phyloP scores from a whole-genome alignment of 2,113 vertebrate genomes.

The Pitta sordida region DNA sequence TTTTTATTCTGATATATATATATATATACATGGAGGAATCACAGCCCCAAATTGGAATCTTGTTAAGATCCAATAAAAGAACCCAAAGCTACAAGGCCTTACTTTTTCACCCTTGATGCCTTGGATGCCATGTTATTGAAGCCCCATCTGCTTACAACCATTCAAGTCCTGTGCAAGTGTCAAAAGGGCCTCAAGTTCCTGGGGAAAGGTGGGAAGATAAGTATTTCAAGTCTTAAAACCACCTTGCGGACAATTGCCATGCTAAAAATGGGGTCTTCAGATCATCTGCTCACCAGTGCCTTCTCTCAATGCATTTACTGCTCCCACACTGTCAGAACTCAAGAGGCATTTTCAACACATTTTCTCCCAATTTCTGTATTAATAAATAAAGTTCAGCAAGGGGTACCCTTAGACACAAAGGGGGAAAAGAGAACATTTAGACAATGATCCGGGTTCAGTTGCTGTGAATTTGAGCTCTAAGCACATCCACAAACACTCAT shows the following conservation, averaged over 20 bases:
- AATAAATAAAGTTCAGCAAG: background rate
- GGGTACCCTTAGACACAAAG: background rate
- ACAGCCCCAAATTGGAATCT: background rate
- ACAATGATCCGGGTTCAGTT: background rate
- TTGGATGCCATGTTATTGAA: background rate
- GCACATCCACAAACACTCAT: background rate
- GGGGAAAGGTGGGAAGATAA: background rate
- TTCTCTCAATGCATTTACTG: background rate
- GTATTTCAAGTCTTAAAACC: background rate
- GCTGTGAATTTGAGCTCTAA: background rate
- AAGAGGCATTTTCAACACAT: background rate
- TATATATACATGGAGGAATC: background rate
- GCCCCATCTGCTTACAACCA: background rate
- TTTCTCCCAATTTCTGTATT: fast-evolving
- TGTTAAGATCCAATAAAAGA: background rate
- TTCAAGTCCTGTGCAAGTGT: background rate
- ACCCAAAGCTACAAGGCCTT: background rate
- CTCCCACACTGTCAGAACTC: background rate
- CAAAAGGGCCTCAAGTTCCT: background rate
- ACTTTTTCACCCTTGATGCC: background rate
- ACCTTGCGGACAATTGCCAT: background rate
- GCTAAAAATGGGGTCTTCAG: background rate
- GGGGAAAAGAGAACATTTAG: background rate
- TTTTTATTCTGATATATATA: background rate
- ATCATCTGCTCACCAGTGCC: background rate